Conservation (phyloP, 1,140 invertebrate species). For the Ips nitidus region DNA sequence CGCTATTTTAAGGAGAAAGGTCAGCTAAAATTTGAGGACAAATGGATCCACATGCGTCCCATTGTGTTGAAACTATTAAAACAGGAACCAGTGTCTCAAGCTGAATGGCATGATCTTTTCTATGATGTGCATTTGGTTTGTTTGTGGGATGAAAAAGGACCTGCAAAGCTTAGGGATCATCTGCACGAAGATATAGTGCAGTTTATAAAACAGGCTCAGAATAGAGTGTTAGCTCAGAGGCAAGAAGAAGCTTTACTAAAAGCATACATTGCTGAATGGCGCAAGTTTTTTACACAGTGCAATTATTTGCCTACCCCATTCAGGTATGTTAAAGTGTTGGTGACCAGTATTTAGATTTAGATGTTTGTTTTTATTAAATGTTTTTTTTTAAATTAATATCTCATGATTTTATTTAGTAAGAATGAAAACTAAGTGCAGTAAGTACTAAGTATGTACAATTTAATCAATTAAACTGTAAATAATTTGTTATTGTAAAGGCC, state of each 20-base stretch:
- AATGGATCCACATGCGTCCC: conserved; percentile 93
- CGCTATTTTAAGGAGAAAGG: conserved; percentile 58
- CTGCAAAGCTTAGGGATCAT: conserved; percentile 82
- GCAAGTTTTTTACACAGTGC: conserved; percentile 97
- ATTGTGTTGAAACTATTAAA: conserved; percentile 90
- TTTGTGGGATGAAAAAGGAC: conserved; percentile 94
- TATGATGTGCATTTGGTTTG: conserved; percentile 93
- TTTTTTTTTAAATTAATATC: no score
- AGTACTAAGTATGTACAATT: no score
- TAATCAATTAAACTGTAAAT: no score
- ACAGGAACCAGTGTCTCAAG: conserved; percentile 89
- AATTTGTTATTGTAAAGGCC: no score
- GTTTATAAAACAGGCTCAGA: conserved; percentile 92
- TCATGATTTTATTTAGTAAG: no score
- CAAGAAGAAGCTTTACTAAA: conserved; percentile 94
- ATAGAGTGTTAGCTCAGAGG: conserved; percentile 82
- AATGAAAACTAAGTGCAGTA: no score
- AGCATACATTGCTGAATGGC: conserved; percentile 96
- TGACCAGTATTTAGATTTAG: no score
- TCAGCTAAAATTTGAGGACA: conserved; percentile 83
- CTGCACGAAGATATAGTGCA: conserved; percentile 91
- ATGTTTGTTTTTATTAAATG: no score
- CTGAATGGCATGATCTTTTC: conserved; percentile 97
- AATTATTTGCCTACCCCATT: conserved; percentile 96
- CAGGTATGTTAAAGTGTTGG: conserved; percentile 68